These are phyloP conservation scores for Mastigias papua DNA, from an alignment of 30 jellyfish, hydroid and myxozoan species.

Conservation along the genomic window DNA sequence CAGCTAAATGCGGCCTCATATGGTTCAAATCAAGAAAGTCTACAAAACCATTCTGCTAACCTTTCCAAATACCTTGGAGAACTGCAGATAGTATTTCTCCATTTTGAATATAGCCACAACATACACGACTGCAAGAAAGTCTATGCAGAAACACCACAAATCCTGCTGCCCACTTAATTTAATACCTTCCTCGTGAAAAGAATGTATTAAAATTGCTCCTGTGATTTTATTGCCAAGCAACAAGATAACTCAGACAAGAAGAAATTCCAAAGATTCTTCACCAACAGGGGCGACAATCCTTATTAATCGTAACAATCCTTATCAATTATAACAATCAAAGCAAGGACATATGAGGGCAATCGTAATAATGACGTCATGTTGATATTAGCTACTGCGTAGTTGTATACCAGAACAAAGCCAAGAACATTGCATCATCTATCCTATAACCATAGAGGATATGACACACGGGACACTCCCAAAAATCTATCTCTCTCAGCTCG, in stretches of 20 bases:
- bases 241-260: background rate
- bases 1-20: too few relatives aligned
- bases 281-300: background rate
- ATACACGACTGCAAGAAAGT: background rate
- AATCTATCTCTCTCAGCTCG: too few relatives aligned
- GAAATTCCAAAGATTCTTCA: background rate
- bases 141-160: background rate
- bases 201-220: background rate
- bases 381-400: background rate
- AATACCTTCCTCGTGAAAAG: background rate
- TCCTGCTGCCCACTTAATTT: background rate
- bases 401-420: background rate
- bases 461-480: too few relatives aligned
- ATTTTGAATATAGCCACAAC: background rate
- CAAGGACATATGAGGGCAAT: background rate
- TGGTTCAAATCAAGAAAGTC: too few relatives aligned
- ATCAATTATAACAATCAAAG: background rate
- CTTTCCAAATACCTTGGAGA: background rate
- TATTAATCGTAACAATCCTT: too few relatives aligned
- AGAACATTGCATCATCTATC: too few relatives aligned
- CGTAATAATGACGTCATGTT: slow-evolving; percentile 7
- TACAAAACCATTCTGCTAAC: background rate
- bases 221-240: background rate
- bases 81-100: background rate
- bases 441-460: too few relatives aligned